Percentiles rank a stretch among this genome's conserved stretches.
Conservation (phyloP, 1,140 invertebrate genomes). For the Dendrolimus kikuchii region DNA sequence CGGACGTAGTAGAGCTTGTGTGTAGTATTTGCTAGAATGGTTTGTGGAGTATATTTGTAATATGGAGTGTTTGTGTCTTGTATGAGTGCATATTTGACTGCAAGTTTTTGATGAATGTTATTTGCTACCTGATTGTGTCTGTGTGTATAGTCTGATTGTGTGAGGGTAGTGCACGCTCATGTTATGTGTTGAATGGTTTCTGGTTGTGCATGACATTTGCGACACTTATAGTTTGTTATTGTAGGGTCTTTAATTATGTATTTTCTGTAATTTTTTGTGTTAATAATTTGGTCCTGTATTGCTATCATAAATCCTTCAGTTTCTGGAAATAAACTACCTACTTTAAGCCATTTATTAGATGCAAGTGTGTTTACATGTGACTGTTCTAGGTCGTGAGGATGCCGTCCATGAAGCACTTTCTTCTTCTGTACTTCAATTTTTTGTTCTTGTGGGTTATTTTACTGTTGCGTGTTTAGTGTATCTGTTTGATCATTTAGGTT, state of each 20-base stretch:
- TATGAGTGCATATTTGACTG: neutral
- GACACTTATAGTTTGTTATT: neutral
- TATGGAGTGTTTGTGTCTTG: neutral
- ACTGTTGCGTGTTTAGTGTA: too few species aligned
- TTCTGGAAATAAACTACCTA: too few species aligned
- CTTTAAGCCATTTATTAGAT: too few species aligned
- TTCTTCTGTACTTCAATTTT: too few species aligned
- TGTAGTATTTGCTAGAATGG: neutral
- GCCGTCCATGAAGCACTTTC: too few species aligned
- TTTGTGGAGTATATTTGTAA: neutral
- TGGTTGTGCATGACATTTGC: constrained; percentile 5
- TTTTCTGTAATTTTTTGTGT: constrained; percentile 26
- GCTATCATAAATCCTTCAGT: constrained; percentile 28
- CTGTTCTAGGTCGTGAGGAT: too few species aligned
- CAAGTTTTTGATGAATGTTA: constrained; percentile 3
- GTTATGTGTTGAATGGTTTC: constrained; percentile 15
- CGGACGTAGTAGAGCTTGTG: too few species aligned
- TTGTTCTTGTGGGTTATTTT: too few species aligned
- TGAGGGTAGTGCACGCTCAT: constrained; percentile 8
- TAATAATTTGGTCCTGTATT: constrained; percentile 31
- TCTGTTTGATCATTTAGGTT: too few species aligned
- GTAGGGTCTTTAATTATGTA: constrained; percentile 19
- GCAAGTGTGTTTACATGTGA: too few species aligned
- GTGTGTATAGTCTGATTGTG: constrained; percentile 16
- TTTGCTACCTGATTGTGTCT: constrained; percentile 11